phyloP scores from a whole-genome alignment of 2,888 invertebrate genomes.

The Gymnoscelis rufifasciata region DNA sequence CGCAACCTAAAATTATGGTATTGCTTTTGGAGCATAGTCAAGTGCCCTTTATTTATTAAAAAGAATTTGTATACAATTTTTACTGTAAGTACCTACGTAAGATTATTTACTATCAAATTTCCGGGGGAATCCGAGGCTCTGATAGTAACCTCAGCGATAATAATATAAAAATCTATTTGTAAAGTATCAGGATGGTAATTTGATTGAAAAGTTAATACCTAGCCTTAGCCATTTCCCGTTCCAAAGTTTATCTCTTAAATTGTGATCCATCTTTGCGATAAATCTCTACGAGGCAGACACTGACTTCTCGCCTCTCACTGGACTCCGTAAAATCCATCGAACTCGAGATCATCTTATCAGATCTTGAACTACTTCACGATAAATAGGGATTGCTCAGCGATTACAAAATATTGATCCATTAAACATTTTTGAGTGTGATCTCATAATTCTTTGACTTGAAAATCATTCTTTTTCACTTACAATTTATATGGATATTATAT shows the following conservation, averaged over 20 bases:
- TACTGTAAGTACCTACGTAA: too few species aligned
- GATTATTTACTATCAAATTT: too few species aligned
- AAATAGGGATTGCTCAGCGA: slow-evolving; percentile 61
- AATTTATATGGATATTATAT: too few species aligned
- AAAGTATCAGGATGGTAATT: too few species aligned
- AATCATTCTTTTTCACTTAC: too few species aligned
- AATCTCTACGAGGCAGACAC: slow-evolving; percentile 31
- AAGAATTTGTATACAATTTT: not conserved
- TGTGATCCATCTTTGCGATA: slow-evolving; percentile 32
- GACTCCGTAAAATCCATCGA: slow-evolving; percentile 53
- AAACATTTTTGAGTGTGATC: too few species aligned
- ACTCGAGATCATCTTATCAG: slow-evolving; percentile 55
- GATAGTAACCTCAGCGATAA: too few species aligned
- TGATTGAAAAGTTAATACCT: too few species aligned
- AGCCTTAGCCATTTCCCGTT: slow-evolving; percentile 14
- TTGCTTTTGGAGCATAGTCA: slow-evolving; percentile 1
- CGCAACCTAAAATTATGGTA: not conserved
- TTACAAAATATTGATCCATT: slow-evolving; percentile 47
- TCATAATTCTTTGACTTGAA: too few species aligned
- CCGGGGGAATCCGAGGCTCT: too few species aligned
- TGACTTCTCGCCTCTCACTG: slow-evolving; percentile 37
- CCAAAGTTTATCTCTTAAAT: slow-evolving; percentile 16
- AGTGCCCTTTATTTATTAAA: not conserved
- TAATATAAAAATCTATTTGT: too few species aligned
- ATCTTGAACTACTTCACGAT: slow-evolving; percentile 57